A percentile compares a stretch with the other conserved stretches of the same genome.
These are phyloP conservation scores for Globodera rostochiensis DNA, from an alignment of 1,140 invertebrate genomes.

Conservation along the genomic window DNA sequence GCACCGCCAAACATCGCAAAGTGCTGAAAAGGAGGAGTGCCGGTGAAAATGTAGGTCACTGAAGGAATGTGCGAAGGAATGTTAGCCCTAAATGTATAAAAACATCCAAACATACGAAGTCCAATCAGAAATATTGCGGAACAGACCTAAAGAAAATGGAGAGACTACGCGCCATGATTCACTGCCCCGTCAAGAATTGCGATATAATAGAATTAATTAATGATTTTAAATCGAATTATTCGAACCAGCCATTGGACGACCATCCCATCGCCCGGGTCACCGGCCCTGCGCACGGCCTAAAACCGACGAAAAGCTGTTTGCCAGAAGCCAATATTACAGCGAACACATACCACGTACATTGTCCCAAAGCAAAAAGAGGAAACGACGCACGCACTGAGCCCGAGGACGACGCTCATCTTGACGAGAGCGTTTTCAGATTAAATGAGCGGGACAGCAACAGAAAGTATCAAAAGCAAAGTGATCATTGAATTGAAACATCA, in stretches of 20 bases:
- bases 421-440: background rate
- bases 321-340: background rate
- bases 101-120: background rate
- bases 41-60: constrained; percentile 27
- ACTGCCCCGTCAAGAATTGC: background rate
- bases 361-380: constrained; percentile 53
- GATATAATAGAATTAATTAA: background rate
- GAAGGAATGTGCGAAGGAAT: background rate
- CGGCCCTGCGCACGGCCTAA: constrained; percentile 43
- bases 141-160: constrained; percentile 5
- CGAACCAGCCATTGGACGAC: constrained; percentile 48
- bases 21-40: constrained; percentile 49
- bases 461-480: background rate
- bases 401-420: constrained; percentile 32
- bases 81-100: background rate
- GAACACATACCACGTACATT: constrained; percentile 39
- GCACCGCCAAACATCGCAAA: constrained; percentile 51
- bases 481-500: background rate
- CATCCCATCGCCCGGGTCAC: constrained; percentile 48
- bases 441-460: background rate
- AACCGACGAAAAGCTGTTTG: constrained; percentile 7
- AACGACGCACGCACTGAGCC: constrained; percentile 45
- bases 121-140: constrained; percentile 26
- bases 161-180: background rate
- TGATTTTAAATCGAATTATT: background rate